Evolutionary conservation across 2,113 vertebrate genomes (phyloP), one percentile per base, ranked within the genome.

Genomic region (Rattus rattus): DNA sequence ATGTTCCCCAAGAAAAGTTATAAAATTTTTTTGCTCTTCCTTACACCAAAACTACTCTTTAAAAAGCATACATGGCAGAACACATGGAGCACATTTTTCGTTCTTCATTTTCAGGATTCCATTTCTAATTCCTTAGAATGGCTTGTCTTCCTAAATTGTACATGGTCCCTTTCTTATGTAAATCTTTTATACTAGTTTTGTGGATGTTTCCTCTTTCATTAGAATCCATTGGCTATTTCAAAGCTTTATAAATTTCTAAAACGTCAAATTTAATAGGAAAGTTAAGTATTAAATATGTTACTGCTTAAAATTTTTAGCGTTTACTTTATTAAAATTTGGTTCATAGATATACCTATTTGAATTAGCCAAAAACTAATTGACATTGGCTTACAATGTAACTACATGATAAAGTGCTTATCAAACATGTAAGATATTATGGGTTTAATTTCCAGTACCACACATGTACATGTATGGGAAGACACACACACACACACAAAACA

Each of bases 391-490:
- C 20, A 3, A 24, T 26, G 1, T 49, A 61, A 43, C 2, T 54
- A 24, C 12, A 19, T 76, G 6, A 0, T 39, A 54, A 47, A 39
- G 3, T 39, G 24, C 1, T 30, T 76, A 49, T 26, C 2, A 20
- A n/a, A 6, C 9, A 26, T 28, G 12, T 1, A 13, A 39, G 13
- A 65, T 49, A 1, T 19, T 30, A 4, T 26, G 7, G 2, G 0
- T 36, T 92, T 28, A 14, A 28, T 69, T 13, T 52, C 6, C 1
- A 85, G 30, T 67, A 65, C 61, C 43, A 49, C 28, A 47, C 13
- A 8, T 24, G 10, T 4, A 14, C 30, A 36, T 2, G 65, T 28
- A 67, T 3, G 9, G 24, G 47, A 5, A 9, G 14, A 19, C 7
- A 19, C 69, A 70, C 14, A 70, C 16, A 72, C 6, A 8, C 2